Conservation (phyloP, 2,113 vertebrate species). For the Saimiri boliviensis region DNA sequence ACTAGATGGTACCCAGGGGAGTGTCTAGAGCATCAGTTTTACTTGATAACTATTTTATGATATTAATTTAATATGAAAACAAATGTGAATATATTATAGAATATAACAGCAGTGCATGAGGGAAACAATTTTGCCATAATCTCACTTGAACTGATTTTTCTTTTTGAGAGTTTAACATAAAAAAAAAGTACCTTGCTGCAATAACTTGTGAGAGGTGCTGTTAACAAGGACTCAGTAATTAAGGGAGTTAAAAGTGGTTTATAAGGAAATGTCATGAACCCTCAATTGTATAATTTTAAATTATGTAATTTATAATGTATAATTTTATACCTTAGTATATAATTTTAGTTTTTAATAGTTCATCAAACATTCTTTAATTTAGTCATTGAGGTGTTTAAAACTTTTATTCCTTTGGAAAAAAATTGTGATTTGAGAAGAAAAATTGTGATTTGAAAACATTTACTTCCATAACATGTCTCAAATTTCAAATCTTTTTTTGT, state of each 20-base stretch:
- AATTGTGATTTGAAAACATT: not conserved
- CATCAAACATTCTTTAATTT: not conserved
- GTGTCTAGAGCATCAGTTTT: not conserved
- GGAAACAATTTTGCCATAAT: not conserved
- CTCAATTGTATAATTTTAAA: not conserved
- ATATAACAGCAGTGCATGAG: not conserved
- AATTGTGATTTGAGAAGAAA: not conserved
- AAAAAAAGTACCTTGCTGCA: not conserved
- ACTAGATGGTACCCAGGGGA: accelerated
- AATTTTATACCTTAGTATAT: not conserved
- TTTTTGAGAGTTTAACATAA: not conserved
- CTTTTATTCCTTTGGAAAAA: conserved; percentile 3
- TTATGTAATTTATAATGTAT: not conserved
- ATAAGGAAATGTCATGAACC: not conserved
- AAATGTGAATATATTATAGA: not conserved
- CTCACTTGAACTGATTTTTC: not conserved
- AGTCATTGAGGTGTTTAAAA: not conserved
- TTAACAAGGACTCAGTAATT: not conserved
- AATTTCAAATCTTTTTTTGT: not conserved
- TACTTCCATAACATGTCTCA: not conserved
- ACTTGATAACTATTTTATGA: not conserved
- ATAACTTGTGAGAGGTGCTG: not conserved
- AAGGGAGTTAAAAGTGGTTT: not conserved
- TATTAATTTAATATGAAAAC: conserved; percentile 4
- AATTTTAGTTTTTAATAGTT: not conserved